phyloP scores from a whole-genome alignment of 2,888 invertebrate species.

The Loripinus fragilis region DNA sequence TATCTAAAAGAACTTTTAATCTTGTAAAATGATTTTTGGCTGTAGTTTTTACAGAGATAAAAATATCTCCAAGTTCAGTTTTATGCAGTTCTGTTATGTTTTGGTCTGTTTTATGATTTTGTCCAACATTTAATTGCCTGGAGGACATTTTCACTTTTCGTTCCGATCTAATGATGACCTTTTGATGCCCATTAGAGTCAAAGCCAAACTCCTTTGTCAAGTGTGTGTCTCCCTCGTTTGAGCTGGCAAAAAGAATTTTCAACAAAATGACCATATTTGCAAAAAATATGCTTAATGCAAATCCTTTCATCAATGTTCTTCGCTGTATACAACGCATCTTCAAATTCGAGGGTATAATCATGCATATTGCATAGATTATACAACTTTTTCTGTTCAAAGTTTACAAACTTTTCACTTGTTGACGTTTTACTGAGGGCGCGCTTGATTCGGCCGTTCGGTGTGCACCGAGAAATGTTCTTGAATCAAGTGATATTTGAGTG shows the following conservation, averaged over 20 bases:
- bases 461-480: no score
- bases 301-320: background rate
- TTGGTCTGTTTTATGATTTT: background rate
- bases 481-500: no score
- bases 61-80: constrained; percentile 87
- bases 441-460: no score
- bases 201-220: background rate
- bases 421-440: no score
- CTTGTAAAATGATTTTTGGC: constrained; percentile 93
- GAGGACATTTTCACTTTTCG: background rate
- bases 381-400: constrained; percentile 12
- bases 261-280: background rate
- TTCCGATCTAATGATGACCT: background rate
- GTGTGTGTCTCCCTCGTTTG: background rate
- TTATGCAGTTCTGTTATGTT: background rate
- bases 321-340: background rate
- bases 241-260: background rate
- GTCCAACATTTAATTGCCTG: background rate
- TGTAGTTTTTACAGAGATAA: constrained; percentile 98
- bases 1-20: constrained; percentile 93
- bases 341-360: background rate
- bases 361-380: background rate
- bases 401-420: background rate
- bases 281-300: background rate
- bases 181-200: background rate